Evolutionary conservation across 2,113 vertebrate species (phyloP), one percentile per base, ranked within the genome.

Genomic region (Pterocles gutturalis): DNA sequence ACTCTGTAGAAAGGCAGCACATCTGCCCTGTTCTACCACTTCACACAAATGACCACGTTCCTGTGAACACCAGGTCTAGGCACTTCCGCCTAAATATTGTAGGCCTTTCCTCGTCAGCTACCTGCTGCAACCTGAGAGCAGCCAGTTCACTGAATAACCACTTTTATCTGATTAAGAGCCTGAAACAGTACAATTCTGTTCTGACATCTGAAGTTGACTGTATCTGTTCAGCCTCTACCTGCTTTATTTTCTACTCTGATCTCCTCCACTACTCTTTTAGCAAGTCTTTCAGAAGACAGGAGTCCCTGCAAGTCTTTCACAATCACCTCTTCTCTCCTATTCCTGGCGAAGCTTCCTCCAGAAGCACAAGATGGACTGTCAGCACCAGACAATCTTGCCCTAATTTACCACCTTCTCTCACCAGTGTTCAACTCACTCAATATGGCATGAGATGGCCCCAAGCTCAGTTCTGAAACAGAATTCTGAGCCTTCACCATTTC

Each of bases 71-170:
- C 45, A 43, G 33, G 16, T 34, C 48, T 25, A 11, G 0, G 2
- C 11, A 49, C 8, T 51, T 24, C 7, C 10, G 24, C 15, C 17
- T 62, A 9, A 78, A 28, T 3, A 19, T 4, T 2, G 1, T 3
- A 55, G 41, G 17, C 7, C 21, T 45, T 67, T 16, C 22, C 41
- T 48, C 9, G 7, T 8, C 78, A n/a, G 70, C 60, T 38, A 5
- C 21, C 36, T 65, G 54, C 55, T 38, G 55, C 62, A 7, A 1
- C 6, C 51, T 46, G 9, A 10, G 1, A 58, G 48, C 43, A 80
- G 66, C 12, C 54, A 64, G 15, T 4, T 69, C 0, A 36, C 0
- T 18, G 5, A 46, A 26, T 6, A 61, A 5, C 19, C 11, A 22
- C 45, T 43, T 26, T 1, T 2, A 22, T 7, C 64, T 41, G 11